Evolutionary conservation across 2,888 invertebrate genomes (phyloP), one percentile per base, ranked within the genome.

Genomic region (Liopterus haemorrhoidalis): DNA sequence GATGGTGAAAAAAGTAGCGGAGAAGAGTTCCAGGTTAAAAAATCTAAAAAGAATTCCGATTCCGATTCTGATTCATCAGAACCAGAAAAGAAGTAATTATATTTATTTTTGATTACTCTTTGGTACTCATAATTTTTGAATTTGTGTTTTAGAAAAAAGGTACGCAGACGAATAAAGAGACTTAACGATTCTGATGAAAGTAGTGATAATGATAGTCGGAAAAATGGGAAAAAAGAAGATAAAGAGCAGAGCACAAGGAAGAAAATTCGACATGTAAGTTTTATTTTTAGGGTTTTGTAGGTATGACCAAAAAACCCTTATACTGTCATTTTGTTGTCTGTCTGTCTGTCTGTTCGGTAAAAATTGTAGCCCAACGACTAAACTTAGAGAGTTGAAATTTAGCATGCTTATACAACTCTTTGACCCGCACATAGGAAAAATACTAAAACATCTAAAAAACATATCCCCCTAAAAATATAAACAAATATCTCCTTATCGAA

Each of bases 221-320:
- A 46, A 9, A 40, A 20, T 16, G 27, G 37, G 5, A 46, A 46
- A 16, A 46, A 46, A 8, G 46, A 46, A 4, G 45, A 45, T 16
- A 40, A 39, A 2, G 41, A 39, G 22, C 32, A 27, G 6, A 64
- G 64, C 16, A 74, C 73, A 36, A 68, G 75, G 36, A 75, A 78
- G 58, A 74, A 78, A 55, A 78, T 81, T 49, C 68, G 79, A 14
- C 75, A 72, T 59, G 67, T 75, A 45, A 63, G 40, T 15, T 35
- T 44, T 21, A 38, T n/a, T n/a, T n/a, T n/a, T n/a, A n/a, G n/a
- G n/a, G n/a, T n/a, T n/a, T n/a, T n/a, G n/a, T n/a, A n/a, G n/a
- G n/a, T n/a, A n/a, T n/a, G n/a, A n/a, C n/a, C n/a, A n/a, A n/a
- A n/a, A n/a, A n/a, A n/a, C n/a, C n/a, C n/a, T n/a, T n/a, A n/a